A percentile compares a stretch with the other conserved stretches of the same genome.
phyloP scores from a whole-genome alignment of 2,888 invertebrate genomes.

The Andricus quercusramuli region DNA sequence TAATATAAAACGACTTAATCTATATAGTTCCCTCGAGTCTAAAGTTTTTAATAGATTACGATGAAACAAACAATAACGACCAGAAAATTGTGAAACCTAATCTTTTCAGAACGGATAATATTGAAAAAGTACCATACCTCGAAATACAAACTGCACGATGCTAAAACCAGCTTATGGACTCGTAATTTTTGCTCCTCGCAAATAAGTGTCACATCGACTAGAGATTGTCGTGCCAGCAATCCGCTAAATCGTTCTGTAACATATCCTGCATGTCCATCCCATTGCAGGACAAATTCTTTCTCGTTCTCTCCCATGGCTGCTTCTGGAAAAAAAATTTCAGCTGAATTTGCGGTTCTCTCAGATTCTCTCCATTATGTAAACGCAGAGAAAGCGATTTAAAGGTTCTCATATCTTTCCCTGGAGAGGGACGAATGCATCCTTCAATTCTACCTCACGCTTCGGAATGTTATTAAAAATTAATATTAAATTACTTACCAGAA shows the following conservation, averaged over 20 bases:
- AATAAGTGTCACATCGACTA: slow-evolving; percentile 88
- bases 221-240: slow-evolving; percentile 85
- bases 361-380: slow-evolving; percentile 36
- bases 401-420: neutral
- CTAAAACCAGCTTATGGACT: slow-evolving; percentile 87
- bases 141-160: slow-evolving; percentile 87
- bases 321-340: slow-evolving; percentile 8
- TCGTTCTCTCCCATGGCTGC: slow-evolving; percentile 69
- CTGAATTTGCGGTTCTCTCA: slow-evolving; percentile 10
- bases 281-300: slow-evolving; percentile 82
- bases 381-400: slow-evolving; percentile 26
- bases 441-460: neutral
- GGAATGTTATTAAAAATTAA: neutral
- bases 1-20: slow-evolving; percentile 6
- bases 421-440: neutral
- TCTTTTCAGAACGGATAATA: slow-evolving; percentile 38
- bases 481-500: slow-evolving; percentile 16
- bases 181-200: slow-evolving; percentile 87
- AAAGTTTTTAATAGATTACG: slow-evolving; percentile 14
- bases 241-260: slow-evolving; percentile 85
- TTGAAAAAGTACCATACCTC: slow-evolving; percentile 80
- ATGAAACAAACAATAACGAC: neutral
- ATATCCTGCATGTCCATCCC: slow-evolving; percentile 86
- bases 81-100: neutral
- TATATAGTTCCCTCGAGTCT: neutral